Evolutionary conservation across 2,888 invertebrate species (phyloP).

Genomic region (Phalera bucephala): DNA sequence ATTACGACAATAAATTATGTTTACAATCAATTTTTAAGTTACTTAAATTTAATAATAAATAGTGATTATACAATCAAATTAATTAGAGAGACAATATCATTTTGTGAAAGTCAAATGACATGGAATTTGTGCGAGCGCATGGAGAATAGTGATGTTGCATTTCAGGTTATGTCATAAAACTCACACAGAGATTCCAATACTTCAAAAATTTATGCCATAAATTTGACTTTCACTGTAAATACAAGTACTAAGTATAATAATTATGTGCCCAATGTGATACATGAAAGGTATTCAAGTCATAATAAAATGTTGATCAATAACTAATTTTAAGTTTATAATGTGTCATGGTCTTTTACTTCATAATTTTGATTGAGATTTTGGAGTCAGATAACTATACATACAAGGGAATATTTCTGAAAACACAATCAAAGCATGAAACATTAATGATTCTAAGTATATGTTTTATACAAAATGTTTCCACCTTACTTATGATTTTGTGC

Average conservation of each 20-base stretch:
- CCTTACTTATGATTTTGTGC: slow-evolving; percentile 67
- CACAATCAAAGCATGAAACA: slow-evolving; percentile 21
- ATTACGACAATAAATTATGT: slow-evolving; percentile 79
- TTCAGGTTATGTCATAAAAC: slow-evolving; percentile 16
- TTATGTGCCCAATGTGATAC: slow-evolving; percentile 57
- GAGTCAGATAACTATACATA: slow-evolving; percentile 24
- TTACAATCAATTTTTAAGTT: slow-evolving; percentile 74
- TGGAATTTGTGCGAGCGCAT: slow-evolving; percentile 39
- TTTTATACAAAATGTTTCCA: slow-evolving; percentile 40
- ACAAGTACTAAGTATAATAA: slow-evolving; percentile 52
- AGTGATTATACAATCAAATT: slow-evolving; percentile 75
- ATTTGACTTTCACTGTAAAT: slow-evolving; percentile 60
- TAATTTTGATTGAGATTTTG: slow-evolving; percentile 58
- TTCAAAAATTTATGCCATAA: slow-evolving; percentile 11
- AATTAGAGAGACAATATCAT: slow-evolving; percentile 80
- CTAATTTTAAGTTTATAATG: slow-evolving; percentile 49
- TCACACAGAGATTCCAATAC: slow-evolving; percentile 23
- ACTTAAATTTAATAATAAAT: slow-evolving; percentile 82
- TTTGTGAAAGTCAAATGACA: slow-evolving; percentile 60
- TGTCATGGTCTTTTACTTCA: slow-evolving; percentile 71
- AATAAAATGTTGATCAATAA: slow-evolving; percentile 80
- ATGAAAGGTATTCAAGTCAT: slow-evolving; percentile 51
- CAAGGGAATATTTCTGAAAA: slow-evolving; percentile 9
- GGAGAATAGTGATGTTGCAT: slow-evolving; percentile 17
- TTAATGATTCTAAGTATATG: slow-evolving; percentile 34